A percentile compares a stretch with the other conserved stretches of the same genome.
These are phyloP conservation scores for Microctonus hyperodae DNA, from an alignment of 2,888 invertebrate species.

Conservation along the genomic window DNA sequence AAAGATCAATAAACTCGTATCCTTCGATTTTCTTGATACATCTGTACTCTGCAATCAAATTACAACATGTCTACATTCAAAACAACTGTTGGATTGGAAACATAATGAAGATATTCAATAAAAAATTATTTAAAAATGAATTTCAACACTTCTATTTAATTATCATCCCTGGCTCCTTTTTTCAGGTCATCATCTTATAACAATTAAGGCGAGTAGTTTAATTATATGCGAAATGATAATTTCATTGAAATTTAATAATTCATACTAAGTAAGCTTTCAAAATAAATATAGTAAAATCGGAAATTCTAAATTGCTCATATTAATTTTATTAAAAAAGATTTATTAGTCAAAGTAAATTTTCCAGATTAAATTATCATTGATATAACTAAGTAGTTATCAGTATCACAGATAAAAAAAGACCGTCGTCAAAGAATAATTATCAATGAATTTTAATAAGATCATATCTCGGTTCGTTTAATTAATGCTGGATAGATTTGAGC, in stretches of 20 bases:
- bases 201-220: not conserved
- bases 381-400: not conserved
- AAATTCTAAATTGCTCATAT: not conserved
- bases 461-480: not conserved
- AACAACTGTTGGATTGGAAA: not conserved
- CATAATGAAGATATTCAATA: not conserved
- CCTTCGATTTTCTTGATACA: not conserved
- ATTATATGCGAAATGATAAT: not conserved
- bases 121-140: not conserved
- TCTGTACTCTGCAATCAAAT: not conserved
- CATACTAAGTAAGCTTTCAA: not conserved
- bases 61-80: not conserved
- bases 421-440: not conserved
- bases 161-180: conserved; percentile 1
- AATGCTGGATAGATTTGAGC: not conserved
- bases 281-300: not conserved
- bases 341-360: not conserved
- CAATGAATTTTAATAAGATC: not conserved
- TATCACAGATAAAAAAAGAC: not conserved
- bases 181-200: not conserved
- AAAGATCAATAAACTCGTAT: too few relatives aligned
- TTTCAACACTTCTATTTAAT: not conserved
- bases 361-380: not conserved
- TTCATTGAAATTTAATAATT: not conserved
- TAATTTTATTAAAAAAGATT: not conserved